phyloP scores from a whole-genome alignment of 2,113 vertebrate genomes.

The Centropus unirufus region DNA sequence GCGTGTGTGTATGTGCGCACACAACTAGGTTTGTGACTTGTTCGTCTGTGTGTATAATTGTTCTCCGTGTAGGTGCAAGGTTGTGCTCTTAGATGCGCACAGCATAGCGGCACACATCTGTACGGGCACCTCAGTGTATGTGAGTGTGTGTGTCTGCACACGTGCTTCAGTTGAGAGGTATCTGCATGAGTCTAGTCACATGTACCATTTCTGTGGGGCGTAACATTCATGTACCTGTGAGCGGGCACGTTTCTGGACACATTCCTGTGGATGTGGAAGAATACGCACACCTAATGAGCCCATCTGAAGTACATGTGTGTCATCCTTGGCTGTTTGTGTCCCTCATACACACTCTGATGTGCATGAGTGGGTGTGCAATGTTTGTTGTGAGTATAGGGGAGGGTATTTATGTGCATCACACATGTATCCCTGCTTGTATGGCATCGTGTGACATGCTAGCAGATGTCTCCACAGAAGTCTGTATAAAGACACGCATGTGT shows the following conservation, averaged over 20 bases:
- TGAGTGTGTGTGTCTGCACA: background rate
- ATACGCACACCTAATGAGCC: background rate
- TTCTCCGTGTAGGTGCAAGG: background rate
- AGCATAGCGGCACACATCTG: background rate
- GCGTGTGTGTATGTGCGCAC: background rate
- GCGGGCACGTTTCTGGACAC: accelerated
- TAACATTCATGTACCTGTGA: background rate
- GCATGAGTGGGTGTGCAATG: background rate
- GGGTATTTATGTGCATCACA: background rate
- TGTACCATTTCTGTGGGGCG: background rate
- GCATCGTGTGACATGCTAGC: background rate
- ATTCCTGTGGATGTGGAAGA: background rate
- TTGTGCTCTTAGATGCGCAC: background rate
- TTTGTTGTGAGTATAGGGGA: background rate
- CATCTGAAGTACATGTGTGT: background rate
- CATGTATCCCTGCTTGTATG: background rate
- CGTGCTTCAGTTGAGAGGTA: background rate
- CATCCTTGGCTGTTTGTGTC: background rate
- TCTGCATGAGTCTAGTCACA: background rate
- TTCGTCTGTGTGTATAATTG: background rate
- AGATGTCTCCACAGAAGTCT: background rate
- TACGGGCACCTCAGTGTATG: background rate
- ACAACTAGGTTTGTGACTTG: background rate
- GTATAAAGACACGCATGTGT: accelerated
- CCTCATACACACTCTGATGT: accelerated